Conservation (phyloP, 2,113 vertebrate species). For the Eidolon helvum region DNA sequence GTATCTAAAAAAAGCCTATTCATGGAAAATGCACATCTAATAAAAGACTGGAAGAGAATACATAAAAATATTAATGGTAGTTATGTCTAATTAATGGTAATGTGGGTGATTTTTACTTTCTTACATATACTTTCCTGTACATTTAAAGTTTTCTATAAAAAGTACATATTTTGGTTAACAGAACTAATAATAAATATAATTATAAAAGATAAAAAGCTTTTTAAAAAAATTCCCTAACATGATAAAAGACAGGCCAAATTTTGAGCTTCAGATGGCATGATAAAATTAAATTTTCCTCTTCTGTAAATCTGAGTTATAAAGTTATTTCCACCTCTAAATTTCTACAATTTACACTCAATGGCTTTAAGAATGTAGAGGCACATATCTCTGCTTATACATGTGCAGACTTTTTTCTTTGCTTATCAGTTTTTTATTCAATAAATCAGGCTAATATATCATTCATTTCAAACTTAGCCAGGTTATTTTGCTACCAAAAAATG, state of each 20-base stretch:
- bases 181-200: constrained; percentile 33
- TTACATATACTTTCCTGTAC: not conserved
- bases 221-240: not conserved
- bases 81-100: not conserved
- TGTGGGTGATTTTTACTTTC: not conserved
- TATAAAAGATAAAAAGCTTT: constrained; percentile 4
- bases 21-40: not conserved
- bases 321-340: not conserved
- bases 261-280: not conserved
- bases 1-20: not conserved
- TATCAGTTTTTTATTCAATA: constrained; percentile 31
- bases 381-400: not conserved
- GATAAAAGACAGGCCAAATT: not conserved
- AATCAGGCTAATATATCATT: not conserved
- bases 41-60: not conserved
- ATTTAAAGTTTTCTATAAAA: constrained; percentile 25
- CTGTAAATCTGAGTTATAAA: not conserved
- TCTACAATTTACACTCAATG: not conserved
- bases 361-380: not conserved
- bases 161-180: not conserved
- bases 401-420: not conserved
- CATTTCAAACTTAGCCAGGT: not conserved
- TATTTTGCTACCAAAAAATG: not conserved
- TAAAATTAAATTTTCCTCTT: not conserved
- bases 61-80: not conserved